Evolutionary conservation across 1,140 invertebrate genomes (phyloP).

Genomic region (Zaprionus ghesquierei): DNA sequence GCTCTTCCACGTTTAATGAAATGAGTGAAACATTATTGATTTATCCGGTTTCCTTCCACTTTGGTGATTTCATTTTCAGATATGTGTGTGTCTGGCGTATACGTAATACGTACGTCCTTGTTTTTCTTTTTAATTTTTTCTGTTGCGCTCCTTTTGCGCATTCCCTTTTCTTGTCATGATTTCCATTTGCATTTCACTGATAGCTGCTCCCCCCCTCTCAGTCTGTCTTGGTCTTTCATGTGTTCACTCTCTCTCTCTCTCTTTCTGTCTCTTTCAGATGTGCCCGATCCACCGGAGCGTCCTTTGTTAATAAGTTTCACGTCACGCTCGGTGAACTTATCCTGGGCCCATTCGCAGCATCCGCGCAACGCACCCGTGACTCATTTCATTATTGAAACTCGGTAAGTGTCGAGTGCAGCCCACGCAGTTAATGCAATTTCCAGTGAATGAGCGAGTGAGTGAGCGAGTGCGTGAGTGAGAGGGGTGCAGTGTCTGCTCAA

Average conservation of each 20-base stretch:
- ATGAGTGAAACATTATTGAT: conserved; percentile 65
- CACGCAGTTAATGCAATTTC: not conserved
- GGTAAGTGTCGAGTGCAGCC: conserved; percentile 84
- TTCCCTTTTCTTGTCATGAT: conserved; percentile 56
- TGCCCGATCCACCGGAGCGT: conserved; percentile 88
- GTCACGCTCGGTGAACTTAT: conserved; percentile 89
- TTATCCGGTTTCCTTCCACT: conserved; percentile 65
- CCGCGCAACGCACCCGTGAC: conserved; percentile 88
- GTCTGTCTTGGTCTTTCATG: not conserved
- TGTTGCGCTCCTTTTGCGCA: conserved; percentile 32
- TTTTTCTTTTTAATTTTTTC: conserved; percentile 9
- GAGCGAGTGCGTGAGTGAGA: not conserved
- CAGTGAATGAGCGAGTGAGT: not conserved
- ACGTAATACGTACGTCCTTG: not conserved
- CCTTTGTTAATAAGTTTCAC: conserved; percentile 89
- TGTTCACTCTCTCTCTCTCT: not conserved
- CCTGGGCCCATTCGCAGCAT: conserved; percentile 89
- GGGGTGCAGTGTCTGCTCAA: not conserved
- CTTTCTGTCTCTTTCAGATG: conserved; percentile 83
- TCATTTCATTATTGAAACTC: conserved; percentile 89
- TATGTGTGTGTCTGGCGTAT: conserved; percentile 31
- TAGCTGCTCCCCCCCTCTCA: conserved; percentile 18
- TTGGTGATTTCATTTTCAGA: conserved; percentile 56
- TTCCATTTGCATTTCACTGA: conserved; percentile 66
- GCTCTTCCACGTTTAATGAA: conserved; percentile 37